These are phyloP conservation scores for Zaprionus vittiger DNA, from an alignment of 1,140 invertebrate genomes.

Conservation along the genomic window DNA sequence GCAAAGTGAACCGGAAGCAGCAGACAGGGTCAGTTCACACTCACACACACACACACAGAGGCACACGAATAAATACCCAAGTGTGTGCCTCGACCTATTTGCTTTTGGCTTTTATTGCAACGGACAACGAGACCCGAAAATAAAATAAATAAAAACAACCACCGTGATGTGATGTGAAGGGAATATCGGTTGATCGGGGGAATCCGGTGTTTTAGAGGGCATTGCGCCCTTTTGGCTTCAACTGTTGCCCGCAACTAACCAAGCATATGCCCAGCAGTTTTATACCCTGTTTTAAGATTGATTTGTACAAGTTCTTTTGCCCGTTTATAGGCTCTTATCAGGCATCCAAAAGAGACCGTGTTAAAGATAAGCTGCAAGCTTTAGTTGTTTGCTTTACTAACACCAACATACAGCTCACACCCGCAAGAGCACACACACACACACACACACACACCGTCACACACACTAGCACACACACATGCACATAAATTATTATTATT, in stretches of 20 bases:
- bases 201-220: conserved; percentile 38
- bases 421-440: not conserved
- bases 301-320: conserved; percentile 31
- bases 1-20: conserved; percentile 76
- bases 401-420: conserved; percentile 4
- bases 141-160: conserved; percentile 41
- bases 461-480: conserved; percentile 34
- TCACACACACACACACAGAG: conserved; percentile 15
- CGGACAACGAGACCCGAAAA: conserved; percentile 36
- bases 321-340: conserved; percentile 53
- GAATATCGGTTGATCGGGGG: not conserved
- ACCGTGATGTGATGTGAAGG: conserved; percentile 36
- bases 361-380: conserved; percentile 68
- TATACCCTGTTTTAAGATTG: conserved; percentile 35
- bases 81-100: conserved; percentile 66
- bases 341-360: conserved; percentile 47
- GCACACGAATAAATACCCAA: conserved; percentile 35
- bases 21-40: conserved; percentile 48
- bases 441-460: conserved; percentile 8
- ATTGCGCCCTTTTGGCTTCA: conserved; percentile 38
- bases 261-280: not conserved
- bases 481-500: conserved; percentile 70
- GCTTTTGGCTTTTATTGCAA: conserved; percentile 76
- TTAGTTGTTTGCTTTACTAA: conserved; percentile 47
- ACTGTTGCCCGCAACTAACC: conserved; percentile 15